Evolutionary conservation across 2,888 invertebrate species (phyloP), one percentile per base, ranked within the genome.

Genomic region (Drepanosiphum platanoidis): DNA sequence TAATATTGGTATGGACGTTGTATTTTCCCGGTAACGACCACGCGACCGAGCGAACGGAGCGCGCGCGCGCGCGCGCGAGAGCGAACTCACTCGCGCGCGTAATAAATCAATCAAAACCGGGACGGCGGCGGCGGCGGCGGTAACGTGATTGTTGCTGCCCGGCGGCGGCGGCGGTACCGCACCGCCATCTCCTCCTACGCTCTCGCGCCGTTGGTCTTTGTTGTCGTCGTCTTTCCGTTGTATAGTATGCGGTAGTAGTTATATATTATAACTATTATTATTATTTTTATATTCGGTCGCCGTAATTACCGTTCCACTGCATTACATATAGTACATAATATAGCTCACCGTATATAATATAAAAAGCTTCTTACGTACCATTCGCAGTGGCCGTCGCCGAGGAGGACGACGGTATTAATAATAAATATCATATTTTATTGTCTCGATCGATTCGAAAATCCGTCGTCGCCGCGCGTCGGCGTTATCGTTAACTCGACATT

Each of bases 21-120:
- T 39, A 81, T 81, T 36, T 81, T 81, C 80, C 70, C 70, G 80
- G 80, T 81, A 81, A 71, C 70, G 80, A 71, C 70, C 64, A 22
- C 64, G 64, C 36, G 66, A 18, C n/a, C n/a, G n/a, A n/a, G n/a
- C n/a, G n/a, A n/a, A n/a, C n/a, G n/a, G 64, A 36, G 78, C 27
- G 58, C 64, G 64, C 64, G 78, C 27, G 58, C 64, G 39, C 39
- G 64, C 36, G 61, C 46, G 39, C 77, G 77, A 46, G 74, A 58
- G 58, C 36, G 58, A 34, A 36, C 30, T 13, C 36, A n/a, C 58
- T n/a, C 66, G 78, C 32, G 18, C 58, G 36, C 39, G 83, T 75
- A 83, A 83, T 83, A 83, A 83, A 83, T 83, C 83, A 83, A 83
- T 83, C 83, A 83, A 75, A 83, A 83, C 46, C 82, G 36, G 80